Conservation (phyloP, 2,113 vertebrate genomes). For the Prolemur simus region DNA sequence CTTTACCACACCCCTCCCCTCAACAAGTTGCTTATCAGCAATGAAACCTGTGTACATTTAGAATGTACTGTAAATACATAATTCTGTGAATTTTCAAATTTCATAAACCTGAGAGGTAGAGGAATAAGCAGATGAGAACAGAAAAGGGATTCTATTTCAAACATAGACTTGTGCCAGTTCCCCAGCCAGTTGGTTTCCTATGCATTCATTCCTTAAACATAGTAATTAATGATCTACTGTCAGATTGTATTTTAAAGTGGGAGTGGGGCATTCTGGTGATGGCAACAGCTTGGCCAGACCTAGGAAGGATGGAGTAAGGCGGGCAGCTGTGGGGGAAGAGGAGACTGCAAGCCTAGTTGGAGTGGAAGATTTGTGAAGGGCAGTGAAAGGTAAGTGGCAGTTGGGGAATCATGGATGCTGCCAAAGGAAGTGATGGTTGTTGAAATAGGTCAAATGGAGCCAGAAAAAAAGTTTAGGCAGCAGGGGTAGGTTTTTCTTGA, state of each 20-base stretch:
- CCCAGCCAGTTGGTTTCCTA: not conserved
- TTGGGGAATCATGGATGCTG: not conserved
- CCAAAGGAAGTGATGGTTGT: not conserved
- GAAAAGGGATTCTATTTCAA: slow-evolving; percentile 9
- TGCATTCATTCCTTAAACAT: not conserved
- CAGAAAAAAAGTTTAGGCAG: not conserved
- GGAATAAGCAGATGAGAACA: not conserved
- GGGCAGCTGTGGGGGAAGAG: not conserved
- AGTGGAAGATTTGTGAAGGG: not conserved
- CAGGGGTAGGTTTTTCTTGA: not conserved
- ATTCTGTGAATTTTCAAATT: not conserved
- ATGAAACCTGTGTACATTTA: not conserved
- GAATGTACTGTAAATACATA: not conserved
- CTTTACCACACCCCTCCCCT: not conserved
- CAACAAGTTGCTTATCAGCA: not conserved
- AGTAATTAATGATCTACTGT: not conserved
- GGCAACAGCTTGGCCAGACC: not conserved
- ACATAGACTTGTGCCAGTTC: not conserved
- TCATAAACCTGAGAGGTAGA: not conserved
- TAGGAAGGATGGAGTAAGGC: not conserved
- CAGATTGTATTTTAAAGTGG: not conserved
- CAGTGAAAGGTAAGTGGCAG: not conserved
- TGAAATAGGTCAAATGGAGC: not conserved
- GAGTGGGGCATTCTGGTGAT: not conserved
- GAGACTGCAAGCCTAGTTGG: not conserved